Evolutionary conservation across 92 coral and sea anemone genomes (phyloP).

Genomic region (Desmophyllum pertusum): DNA sequence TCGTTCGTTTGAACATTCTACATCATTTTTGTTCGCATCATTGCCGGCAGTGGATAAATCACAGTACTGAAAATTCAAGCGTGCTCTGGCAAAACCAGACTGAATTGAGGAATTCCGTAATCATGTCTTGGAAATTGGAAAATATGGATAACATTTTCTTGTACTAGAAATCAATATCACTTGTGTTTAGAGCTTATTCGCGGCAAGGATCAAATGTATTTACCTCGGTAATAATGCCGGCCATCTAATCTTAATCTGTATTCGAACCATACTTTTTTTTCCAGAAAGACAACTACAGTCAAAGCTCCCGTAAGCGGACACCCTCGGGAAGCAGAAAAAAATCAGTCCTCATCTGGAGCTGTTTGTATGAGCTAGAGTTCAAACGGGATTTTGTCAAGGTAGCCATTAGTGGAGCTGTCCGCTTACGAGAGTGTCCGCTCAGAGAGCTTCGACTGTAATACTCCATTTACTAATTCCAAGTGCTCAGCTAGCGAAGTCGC

Average conservation of each 20-base stretch:
- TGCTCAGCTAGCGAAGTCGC: background rate
- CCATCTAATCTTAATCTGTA: background rate
- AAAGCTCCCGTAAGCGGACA: no score
- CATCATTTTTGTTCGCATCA: background rate
- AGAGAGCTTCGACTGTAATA: no score
- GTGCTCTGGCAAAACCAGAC: background rate
- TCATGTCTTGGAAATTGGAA: background rate
- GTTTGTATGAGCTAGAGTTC: no score
- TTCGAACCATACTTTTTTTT: background rate
- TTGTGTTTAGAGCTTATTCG: background rate
- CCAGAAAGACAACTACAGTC: background rate
- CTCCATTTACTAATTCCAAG: background rate
- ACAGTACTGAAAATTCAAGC: background rate
- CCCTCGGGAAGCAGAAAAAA: no score
- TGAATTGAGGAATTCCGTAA: background rate
- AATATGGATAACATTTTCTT: background rate
- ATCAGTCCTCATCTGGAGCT: no score
- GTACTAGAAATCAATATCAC: background rate
- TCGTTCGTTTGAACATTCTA: no score
- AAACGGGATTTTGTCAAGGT: no score
- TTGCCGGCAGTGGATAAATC: background rate
- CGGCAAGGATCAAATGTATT: background rate
- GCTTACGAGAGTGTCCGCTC: no score
- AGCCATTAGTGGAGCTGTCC: no score
- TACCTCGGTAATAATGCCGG: no score